Evolutionary conservation across 2,888 invertebrate genomes (phyloP), one percentile per base, ranked within the genome.

Genomic region (Latrodectus elegans): DNA sequence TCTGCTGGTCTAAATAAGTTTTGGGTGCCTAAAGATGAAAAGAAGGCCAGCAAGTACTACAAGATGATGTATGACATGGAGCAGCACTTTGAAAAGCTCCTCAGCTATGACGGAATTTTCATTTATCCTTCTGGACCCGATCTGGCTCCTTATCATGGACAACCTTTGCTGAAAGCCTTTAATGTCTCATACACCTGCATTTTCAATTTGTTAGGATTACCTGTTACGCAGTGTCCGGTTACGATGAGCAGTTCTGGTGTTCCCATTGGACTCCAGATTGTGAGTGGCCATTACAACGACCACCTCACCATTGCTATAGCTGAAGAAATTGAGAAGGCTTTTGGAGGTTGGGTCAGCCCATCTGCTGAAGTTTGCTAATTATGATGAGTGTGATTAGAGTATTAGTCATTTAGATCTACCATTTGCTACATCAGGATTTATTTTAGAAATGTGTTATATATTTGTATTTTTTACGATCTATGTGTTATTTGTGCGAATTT

Each of bases 91-190:
- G 55, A 55, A 9, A 55, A 55, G 15, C 55, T 55, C 4, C 55
- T 79, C 55, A 95, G 95, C 14, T 92, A 93, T 53, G 94, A 98
- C 91, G 98, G 97, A 0, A 95, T 98, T 6, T 94, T 98, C 89
- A 92, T 98, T 52, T 97, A 95, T 92, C 98, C 98, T 0, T 95
- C 97, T 0, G 97, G 97, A 93, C 97, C 98, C 1, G 96, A 96
- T 14, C 94, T 96, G 12, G 97, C 98, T 0, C 96, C 96, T 0
- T 96, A 96, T 91, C 98, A 98, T 92, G 95, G 96, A 91, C 97
- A 97, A 91, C 96, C 97, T 0, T 91, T 97, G 49, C 91, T 95
- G 26, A 95, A 95, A 90, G 94, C 96, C 12, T 95, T 96, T 90
- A 97, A 97, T 92, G 97, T 97, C 92, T 94, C 95, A 8, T 98